Evolutionary conservation across 1,140 invertebrate genomes (phyloP).

Genomic region (Drosophila kanapiae): DNA sequence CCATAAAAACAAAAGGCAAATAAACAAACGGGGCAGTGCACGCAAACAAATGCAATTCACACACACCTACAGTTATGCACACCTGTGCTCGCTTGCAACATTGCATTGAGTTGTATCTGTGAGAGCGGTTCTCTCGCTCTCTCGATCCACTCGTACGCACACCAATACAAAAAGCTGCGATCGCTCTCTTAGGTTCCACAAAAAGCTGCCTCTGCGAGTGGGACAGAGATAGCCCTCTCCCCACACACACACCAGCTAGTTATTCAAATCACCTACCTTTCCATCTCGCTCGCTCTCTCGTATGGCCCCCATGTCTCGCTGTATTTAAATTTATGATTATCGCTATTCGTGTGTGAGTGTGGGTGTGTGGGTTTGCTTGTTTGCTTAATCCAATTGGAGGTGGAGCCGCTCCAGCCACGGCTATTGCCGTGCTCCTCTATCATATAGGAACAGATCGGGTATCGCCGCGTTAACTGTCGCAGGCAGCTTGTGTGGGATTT

Average conservation of each 20-base stretch:
- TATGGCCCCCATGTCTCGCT: constrained; percentile 7
- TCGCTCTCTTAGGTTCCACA: constrained; percentile 80
- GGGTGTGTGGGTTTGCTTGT: constrained; percentile 14
- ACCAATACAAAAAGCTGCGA: constrained; percentile 35
- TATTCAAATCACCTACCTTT: constrained; percentile 68
- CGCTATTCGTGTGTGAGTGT: constrained; percentile 23
- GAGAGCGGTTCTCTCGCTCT: neutral
- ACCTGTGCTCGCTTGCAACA: constrained; percentile 61
- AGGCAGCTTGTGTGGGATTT: constrained; percentile 28
- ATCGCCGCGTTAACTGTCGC: constrained; percentile 55
- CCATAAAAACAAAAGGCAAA: constrained; percentile 67
- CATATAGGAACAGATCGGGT: constrained; percentile 35
- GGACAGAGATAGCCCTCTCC: constrained; percentile 45
- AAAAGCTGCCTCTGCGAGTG: constrained; percentile 39
- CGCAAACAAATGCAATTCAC: constrained; percentile 48
- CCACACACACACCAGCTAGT: constrained; percentile 43
- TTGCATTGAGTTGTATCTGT: constrained; percentile 28
- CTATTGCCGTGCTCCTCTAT: constrained; percentile 63
- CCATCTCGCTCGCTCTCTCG: constrained; percentile 41
- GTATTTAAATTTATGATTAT: constrained; percentile 81
- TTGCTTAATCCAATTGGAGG: constrained; percentile 79
- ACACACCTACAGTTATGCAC: constrained; percentile 15
- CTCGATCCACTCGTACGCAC: constrained; percentile 26
- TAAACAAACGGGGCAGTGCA: constrained; percentile 79
- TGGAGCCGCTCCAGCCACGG: constrained; percentile 50